These are phyloP conservation scores for Callinectes sapidus DNA, from an alignment of 2,888 invertebrate species.

Conservation along the genomic window DNA sequence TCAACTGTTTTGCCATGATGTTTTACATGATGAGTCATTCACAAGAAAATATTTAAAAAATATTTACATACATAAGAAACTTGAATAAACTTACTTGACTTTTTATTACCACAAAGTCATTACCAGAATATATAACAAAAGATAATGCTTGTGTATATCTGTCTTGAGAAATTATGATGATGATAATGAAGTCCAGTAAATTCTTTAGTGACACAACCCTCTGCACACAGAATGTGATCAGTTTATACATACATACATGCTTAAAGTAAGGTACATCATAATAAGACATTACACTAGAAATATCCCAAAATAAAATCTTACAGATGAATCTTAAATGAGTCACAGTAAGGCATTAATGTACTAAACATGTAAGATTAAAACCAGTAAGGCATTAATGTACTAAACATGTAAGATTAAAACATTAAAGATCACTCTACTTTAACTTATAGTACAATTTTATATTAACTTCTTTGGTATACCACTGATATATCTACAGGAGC, in stretches of 20 bases:
- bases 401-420: neutral
- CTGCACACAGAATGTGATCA: neutral
- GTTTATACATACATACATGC: neutral
- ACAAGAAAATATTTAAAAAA: too few relatives aligned
- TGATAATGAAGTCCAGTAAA: neutral
- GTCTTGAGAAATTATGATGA: neutral
- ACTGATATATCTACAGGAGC: neutral
- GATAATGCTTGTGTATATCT: neutral
- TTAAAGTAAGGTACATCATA: conserved; percentile 4
- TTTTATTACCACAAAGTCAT: neutral
- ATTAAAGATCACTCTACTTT: neutral
- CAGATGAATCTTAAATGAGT: neutral
- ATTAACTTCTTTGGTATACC: conserved; percentile 16
- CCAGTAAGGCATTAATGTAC: conserved; percentile 5
- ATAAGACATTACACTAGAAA: neutral
- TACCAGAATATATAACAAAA: neutral
- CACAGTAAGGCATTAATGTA: neutral
- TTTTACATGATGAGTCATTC: too few relatives aligned
- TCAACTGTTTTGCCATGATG: too few relatives aligned
- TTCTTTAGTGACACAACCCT: neutral
- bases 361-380: too few relatives aligned
- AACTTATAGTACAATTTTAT: neutral
- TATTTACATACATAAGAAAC: neutral
- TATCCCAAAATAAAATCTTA: neutral
- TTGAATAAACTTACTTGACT: neutral